Conservation (phyloP, 2,888 invertebrate species). For the Coleophora flavipennella region DNA sequence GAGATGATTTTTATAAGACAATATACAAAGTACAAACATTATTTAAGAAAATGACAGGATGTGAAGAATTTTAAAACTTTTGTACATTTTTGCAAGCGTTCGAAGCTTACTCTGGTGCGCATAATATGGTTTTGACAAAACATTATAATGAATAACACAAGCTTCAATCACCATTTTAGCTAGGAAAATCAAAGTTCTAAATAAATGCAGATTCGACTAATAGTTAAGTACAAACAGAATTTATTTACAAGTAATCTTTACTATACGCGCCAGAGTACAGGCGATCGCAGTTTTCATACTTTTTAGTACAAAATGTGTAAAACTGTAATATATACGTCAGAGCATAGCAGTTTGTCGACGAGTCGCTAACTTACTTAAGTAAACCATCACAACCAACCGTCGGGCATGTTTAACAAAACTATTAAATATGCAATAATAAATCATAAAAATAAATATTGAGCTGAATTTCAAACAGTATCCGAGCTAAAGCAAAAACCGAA, state of each 20-base stretch:
- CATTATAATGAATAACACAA: constrained; percentile 23
- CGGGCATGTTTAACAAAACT: constrained; percentile 65
- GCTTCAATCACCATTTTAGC: constrained; percentile 6
- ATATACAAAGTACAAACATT: constrained; percentile 10
- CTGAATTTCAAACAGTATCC: constrained; percentile 42
- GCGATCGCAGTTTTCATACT: constrained; percentile 21
- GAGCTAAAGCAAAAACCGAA: constrained; percentile 58
- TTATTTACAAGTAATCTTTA: constrained; percentile 41
- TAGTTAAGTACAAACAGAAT: constrained; percentile 6
- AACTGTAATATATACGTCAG: constrained; percentile 42
- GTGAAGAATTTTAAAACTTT: constrained; percentile 25
- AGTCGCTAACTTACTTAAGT: constrained; percentile 69
- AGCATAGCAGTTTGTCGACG: constrained; percentile 49
- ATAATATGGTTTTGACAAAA: not conserved
- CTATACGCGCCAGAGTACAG: constrained; percentile 30
- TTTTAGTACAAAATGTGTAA: constrained; percentile 50
- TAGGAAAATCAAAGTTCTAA: too few species aligned
- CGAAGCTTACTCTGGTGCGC: constrained; percentile 27
- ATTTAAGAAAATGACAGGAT: constrained; percentile 56
- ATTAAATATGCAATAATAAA: constrained; percentile 47
- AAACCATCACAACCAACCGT: constrained; percentile 73
- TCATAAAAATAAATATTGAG: constrained; percentile 53
- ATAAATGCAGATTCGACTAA: too few species aligned
- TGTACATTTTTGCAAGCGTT: constrained; percentile 59
- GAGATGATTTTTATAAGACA: constrained; percentile 19